Base-by-base conservation (phyloP, 2,797 vertebrate genomes). In the Ara ararauna region DNA sequence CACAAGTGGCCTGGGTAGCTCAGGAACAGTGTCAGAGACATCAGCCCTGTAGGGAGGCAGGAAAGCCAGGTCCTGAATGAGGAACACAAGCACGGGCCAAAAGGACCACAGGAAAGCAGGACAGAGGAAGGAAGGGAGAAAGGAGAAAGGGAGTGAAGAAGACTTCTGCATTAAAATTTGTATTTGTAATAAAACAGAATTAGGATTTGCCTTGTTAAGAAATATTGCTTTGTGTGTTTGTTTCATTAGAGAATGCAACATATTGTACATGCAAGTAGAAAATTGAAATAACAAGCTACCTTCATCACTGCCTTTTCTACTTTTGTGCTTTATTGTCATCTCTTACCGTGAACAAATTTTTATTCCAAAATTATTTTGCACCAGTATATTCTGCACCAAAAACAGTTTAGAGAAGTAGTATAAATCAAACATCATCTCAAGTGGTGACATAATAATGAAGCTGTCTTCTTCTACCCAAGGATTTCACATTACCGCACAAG, bases 11-110 rank as follows among this genome's bases (percentile, higher is more conserved):
- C 20, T 1, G 0, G 10, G 38, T 21, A 44, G 15, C 47, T 60
- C 24, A 36, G 34, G 40, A 66, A 29, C 5, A 12, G 30, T 1
- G 3, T 38, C 0, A 1, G n/a, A 85, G 26, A 10, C 4, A 6
- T 4, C 50, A 47, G 30, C 16, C 30, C 14, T 8, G 11, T 5
- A 36, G 40, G 38, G 17, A 70, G 20, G 32, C 29, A 18, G 23
- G 5, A 42, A 68, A 50, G 30, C 11, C 1, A 0, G 29, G 21
- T 30, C 11, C 26, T 51, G 16, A 34, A 3, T 11, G 7, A 12
- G 11, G 29, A 7, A n/a, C 24, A 9, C 1, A 9, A 42, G 42
- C 1, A 2, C 0, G 2, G 34, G 58, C 45, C 2, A 0, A 1
- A 2, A 36, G 19, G 23, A 32, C 27, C 1, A 2, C 15, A 40